Percentiles rank a stretch among this genome's conserved stretches.
phyloP scores from a whole-genome alignment of 2,113 vertebrate species.

The Cacatua alba region DNA sequence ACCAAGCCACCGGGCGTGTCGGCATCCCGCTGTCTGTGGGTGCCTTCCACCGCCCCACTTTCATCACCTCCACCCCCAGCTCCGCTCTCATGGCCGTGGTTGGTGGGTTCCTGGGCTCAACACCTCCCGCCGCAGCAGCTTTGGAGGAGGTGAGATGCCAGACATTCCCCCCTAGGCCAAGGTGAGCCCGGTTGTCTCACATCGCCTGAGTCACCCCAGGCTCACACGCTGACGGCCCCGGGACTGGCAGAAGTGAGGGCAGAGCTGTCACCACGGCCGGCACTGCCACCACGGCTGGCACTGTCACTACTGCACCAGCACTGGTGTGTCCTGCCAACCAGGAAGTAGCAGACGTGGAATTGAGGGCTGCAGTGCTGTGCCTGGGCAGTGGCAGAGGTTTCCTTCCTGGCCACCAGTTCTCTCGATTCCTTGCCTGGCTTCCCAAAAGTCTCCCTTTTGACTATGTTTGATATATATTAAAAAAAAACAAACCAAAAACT shows the following conservation, averaged over 20 bases:
- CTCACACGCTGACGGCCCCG: fast-evolving
- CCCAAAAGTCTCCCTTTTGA: too few species aligned
- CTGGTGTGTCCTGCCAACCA: fast-evolving
- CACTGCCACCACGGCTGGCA: neutral
- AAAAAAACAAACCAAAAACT: too few species aligned
- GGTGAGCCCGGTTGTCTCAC: neutral
- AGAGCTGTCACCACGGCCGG: neutral
- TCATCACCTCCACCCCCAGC: constrained; percentile 16
- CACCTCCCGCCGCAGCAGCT: neutral
- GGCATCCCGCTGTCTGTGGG: neutral
- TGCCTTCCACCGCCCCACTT: neutral
- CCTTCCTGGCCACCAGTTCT: neutral
- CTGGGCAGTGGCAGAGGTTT: neutral
- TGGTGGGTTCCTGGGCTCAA: neutral
- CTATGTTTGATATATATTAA: too few species aligned
- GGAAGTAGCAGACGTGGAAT: neutral
- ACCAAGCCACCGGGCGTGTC: neutral
- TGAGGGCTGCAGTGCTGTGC: neutral
- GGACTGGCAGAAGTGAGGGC: neutral
- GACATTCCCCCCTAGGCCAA: neutral
- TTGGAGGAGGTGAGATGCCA: neutral
- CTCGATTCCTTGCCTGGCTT: neutral
- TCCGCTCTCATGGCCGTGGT: neutral
- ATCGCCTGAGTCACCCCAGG: neutral
- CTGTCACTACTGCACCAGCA: neutral